Evolutionary conservation across 2,888 invertebrate genomes (phyloP), one percentile per base, ranked within the genome.

Genomic region (Penaeus monodon): DNA sequence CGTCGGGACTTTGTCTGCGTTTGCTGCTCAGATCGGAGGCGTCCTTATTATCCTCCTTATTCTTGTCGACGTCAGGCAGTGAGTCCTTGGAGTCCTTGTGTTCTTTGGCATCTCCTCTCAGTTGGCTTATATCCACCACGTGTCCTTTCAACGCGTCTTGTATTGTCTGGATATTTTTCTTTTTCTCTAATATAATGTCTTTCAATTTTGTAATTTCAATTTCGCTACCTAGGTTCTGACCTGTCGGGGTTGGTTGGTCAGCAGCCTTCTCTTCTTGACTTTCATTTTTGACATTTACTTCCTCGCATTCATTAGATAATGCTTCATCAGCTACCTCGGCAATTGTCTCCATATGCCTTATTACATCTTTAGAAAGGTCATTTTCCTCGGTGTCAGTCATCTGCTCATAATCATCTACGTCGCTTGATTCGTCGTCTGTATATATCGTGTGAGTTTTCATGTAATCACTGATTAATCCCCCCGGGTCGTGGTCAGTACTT

Each of bases 1-100:
- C 83, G 10, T 76, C 76, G 6, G 83, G 83, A 76, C 76, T 83
- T 44, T 44, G 44, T 64, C 83, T 57, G 20, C 38, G 44, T 6
- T 22, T 38, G 44, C 14, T 66, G 44, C 12, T n/a, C 24, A 10
- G 20, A 20, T 44, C 22, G 44, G 76, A 49, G 29, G 1, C 76
- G 24, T 77, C 77, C 77, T 57, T n/a, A 0, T n/a, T 44, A 57
- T 63, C 29, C 57, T 57, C 33, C 73, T 29, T 73, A 29, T 27
- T 38, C 73, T n/a, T 7, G 33, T 73, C 27, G n/a, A 27, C 73
- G 8, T n/a, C 73, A 29, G 29, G 29, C 22, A 20, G 29, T 38
- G 2, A 27, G 73, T n/a, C 33, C 14, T 29, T 73, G 73, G 38
- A 17, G 73, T 73, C 38, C 76, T n/a, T 44, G 38, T 57, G 57